Evolutionary conservation across 2,888 invertebrate genomes (phyloP).

Genomic region (Antheraea yamamai): DNA sequence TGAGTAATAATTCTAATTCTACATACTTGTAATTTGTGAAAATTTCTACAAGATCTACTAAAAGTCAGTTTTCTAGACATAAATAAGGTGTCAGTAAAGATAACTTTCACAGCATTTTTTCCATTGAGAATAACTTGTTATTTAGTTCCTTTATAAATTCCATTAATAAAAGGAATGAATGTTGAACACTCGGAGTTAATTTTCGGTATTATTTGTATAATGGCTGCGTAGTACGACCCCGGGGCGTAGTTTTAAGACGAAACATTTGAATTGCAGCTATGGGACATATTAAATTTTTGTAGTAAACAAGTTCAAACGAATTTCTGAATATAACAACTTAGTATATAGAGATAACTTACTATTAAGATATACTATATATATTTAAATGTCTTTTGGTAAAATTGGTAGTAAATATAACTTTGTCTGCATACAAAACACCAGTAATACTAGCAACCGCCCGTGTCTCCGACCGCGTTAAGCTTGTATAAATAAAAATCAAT

Average conservation of each 20-base stretch:
- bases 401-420: background rate
- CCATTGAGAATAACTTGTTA: background rate
- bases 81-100: background rate
- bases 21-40: too few species aligned
- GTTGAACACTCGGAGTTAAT: constrained; percentile 56
- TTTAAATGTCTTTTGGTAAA: background rate
- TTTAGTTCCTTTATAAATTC: background rate
- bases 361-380: background rate
- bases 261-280: constrained; percentile 70
- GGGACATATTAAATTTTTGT: constrained; percentile 73
- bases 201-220: constrained; percentile 70
- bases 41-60: too few species aligned
- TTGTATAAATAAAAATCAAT: background rate
- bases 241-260: constrained; percentile 65
- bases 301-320: constrained; percentile 30
- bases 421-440: background rate
- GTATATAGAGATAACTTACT: background rate
- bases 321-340: constrained; percentile 42
- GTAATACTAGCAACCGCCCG: too few species aligned
- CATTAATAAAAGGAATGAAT: constrained; percentile 38
- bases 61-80: background rate
- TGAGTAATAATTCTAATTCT: too few species aligned
- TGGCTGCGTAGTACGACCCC: constrained; percentile 57
- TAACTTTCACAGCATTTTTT: background rate
- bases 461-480: too few species aligned